phyloP scores from a whole-genome alignment of 1,140 invertebrate species.

The Ectropis grisescens region DNA sequence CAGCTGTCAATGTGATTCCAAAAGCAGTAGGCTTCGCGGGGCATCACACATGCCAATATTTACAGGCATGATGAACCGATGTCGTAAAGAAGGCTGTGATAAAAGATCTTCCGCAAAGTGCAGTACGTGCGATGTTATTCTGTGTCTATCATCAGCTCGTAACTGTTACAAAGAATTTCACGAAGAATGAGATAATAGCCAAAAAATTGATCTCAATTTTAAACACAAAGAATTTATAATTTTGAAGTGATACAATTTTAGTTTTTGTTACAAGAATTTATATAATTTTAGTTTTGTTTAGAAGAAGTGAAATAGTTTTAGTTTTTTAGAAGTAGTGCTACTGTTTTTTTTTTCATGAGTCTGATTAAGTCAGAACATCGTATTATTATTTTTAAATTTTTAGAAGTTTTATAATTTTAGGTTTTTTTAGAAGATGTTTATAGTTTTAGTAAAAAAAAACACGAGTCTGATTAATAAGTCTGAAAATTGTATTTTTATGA shows the following conservation, averaged over 20 bases:
- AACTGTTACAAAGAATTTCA: conserved; percentile 5
- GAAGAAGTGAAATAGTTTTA: too few species aligned
- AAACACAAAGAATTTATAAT: conserved; percentile 2
- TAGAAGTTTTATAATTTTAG: too few species aligned
- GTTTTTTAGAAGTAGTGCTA: too few species aligned
- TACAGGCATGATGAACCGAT: conserved; percentile 1
- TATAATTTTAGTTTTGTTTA: too few species aligned
- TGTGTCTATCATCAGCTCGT: conserved; percentile 3
- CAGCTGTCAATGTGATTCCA: conserved; percentile 2
- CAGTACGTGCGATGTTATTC: conserved; percentile 2
- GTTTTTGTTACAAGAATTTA: too few species aligned
- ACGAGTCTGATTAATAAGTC: too few species aligned
- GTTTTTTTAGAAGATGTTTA: too few species aligned
- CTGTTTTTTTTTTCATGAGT: too few species aligned
- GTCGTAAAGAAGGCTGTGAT: conserved; percentile 1
- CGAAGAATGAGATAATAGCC: background rate
- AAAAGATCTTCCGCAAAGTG: conserved; percentile 5
- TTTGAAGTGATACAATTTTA: background rate
- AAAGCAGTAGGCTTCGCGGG: conserved; percentile 2
- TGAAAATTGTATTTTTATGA: too few species aligned
- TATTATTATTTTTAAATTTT: too few species aligned
- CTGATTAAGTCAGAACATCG: too few species aligned
- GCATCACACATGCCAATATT: conserved; percentile 5
- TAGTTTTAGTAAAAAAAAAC: too few species aligned
- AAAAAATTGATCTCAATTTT: conserved; percentile 1